Percentiles rank a stretch among this genome's conserved stretches.
Conservation (phyloP, 2,797 vertebrate species). For the Meda fulgida region DNA sequence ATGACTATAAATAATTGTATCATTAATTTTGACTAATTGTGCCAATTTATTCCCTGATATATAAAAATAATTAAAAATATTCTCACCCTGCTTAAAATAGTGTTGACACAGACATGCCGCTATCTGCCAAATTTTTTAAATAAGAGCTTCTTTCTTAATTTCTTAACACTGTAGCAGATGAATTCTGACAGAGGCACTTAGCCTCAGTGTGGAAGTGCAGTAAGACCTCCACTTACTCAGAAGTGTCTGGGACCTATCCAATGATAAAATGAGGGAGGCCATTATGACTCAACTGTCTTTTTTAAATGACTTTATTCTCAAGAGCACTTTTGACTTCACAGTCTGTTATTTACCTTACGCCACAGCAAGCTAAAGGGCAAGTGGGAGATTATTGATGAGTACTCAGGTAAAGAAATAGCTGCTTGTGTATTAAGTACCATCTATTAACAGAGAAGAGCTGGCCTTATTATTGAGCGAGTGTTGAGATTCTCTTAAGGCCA, state of each 20-base stretch:
- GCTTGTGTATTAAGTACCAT: conserved; percentile 25
- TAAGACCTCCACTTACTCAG: conserved; percentile 47
- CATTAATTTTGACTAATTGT: not conserved
- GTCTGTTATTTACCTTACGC: conserved; percentile 28
- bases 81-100: not conserved
- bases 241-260: conserved; percentile 45
- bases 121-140: not conserved
- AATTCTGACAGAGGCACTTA: conserved; percentile 48
- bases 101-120: not conserved
- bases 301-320: conserved; percentile 50
- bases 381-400: conserved; percentile 28
- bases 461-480: conserved; percentile 50
- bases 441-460: conserved; percentile 42
- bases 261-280: conserved; percentile 43
- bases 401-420: conserved; percentile 28
- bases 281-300: conserved; percentile 39
- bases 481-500: conserved; percentile 43
- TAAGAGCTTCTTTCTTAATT: not conserved
- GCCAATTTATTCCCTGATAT: not conserved
- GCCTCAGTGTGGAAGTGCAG: conserved; percentile 28
- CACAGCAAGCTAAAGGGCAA: conserved; percentile 40
- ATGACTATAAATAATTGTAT: not conserved
- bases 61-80: too few relatives aligned
- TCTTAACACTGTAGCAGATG: conserved; percentile 9
- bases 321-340: conserved; percentile 48